Evolutionary conservation across 2,797 vertebrate species (phyloP), one percentile per base, ranked within the genome.

Genomic region (Acestrorhynchus altus): DNA sequence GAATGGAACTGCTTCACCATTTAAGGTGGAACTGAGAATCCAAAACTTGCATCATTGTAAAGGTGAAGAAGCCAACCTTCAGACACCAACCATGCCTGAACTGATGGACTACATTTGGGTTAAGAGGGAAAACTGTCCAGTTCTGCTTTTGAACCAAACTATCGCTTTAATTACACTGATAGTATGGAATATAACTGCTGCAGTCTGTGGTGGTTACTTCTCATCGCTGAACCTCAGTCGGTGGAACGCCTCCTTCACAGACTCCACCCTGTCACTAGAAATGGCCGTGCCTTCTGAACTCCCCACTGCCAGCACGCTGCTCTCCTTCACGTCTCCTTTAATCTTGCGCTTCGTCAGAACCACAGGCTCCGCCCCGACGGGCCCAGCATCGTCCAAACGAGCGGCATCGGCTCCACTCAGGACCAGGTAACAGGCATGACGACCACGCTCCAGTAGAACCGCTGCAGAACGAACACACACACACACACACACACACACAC

Each of bases 401-500:
- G 18, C 9, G 24, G 51, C 77, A 0, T 76, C 71, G 0, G 94
- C 93, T 4, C 95, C 95, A 0, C 81, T 94, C 86, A 99, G 86
- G 64, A 95, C 79, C 82, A 98, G 74, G 8, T 93, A 97, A 88
- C 95, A 95, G 31, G 97, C 96, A 0, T 99, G 97, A 12, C 94
- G 96, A 61, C 95, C 95, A 0, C 83, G 91, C 90, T 98, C 97
- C 2, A 99, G 86, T 79, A 98, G 90, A 0, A 87, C 86, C 1
- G 90, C 96, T 97, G 80, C 52, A 83, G 0, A 39, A 80, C 64
- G 20, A 46, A 78, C 18, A 67, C n/a, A 35, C 31, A 35, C 31
- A 35, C 31, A 35, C 31, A 35, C 31, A 35, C 31, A 35, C 31
- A 35, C 31, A 35, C 31, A 35, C 31, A 35, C 31, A 35, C 31